These are phyloP conservation scores for Colossoma macropomum DNA, from an alignment of 2,113 vertebrate species.

Conservation along the genomic window DNA sequence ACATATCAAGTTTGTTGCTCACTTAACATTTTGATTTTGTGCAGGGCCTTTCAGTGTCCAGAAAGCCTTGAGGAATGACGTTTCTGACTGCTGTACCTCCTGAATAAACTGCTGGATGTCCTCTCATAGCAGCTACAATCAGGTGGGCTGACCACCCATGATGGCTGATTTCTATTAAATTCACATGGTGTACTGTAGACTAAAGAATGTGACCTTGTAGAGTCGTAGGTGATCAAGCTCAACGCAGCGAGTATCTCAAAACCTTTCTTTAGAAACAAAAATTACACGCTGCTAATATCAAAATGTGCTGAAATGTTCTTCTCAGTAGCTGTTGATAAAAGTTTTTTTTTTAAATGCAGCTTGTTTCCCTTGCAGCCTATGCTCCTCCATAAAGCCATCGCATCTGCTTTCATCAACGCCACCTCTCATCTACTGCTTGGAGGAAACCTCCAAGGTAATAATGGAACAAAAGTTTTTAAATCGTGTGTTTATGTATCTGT, in stretches of 20 bases:
- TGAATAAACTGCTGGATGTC: conserved; percentile 81
- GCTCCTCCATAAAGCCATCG: conserved; percentile 68
- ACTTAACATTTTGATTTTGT: background rate
- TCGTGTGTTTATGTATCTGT: background rate
- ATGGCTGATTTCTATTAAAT: background rate
- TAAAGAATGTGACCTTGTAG: background rate
- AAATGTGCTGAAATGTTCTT: background rate
- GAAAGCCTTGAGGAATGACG: conserved; percentile 73
- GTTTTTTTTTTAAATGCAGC: background rate
- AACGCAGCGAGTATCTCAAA: background rate
- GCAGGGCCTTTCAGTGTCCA: conserved; percentile 8
- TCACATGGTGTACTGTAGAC: background rate
- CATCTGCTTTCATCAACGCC: conserved; percentile 63
- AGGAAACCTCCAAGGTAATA: conserved; percentile 75
- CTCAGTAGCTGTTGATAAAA: background rate
- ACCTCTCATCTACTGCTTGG: conserved; percentile 72
- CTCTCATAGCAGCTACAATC: conserved; percentile 68
- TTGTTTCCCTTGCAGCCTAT: conserved; percentile 62
- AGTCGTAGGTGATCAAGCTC: too few relatives aligned
- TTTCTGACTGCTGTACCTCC: conserved; percentile 76
- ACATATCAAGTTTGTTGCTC: background rate
- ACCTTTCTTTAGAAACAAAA: background rate
- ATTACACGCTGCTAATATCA: background rate
- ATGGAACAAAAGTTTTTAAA: background rate
- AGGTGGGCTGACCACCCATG: conserved; percentile 69